Evolutionary conservation across 1,140 invertebrate genomes (phyloP).

Genomic region (Chymomyza costata): DNA sequence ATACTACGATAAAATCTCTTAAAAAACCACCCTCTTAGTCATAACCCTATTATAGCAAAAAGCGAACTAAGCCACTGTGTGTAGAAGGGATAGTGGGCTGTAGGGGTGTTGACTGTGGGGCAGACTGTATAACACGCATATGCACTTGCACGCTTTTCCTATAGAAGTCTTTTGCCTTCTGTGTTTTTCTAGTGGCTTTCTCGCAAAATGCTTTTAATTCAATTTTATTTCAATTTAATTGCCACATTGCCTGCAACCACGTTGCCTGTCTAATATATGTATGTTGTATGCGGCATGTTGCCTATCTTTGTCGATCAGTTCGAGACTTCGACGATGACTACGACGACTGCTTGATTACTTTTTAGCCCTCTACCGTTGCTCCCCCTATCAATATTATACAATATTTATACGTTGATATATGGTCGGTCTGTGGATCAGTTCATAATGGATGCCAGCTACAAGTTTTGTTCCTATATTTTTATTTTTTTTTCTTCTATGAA

Average conservation of each 20-base stretch:
- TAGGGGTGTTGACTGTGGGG: too few species aligned
- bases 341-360: constrained; percentile 49
- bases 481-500: too few species aligned
- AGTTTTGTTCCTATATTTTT: constrained; percentile 47
- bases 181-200: constrained; percentile 59
- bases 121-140: constrained; percentile 3
- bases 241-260: constrained; percentile 54
- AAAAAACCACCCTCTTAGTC: too few species aligned
- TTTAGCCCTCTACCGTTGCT: constrained; percentile 16
- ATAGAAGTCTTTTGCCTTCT: neutral
- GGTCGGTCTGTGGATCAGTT: constrained; percentile 18
- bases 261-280: constrained; percentile 32
- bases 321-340: constrained; percentile 29
- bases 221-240: constrained; percentile 72
- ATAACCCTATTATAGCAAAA: too few species aligned
- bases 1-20: too few species aligned
- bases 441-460: constrained; percentile 59
- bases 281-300: constrained; percentile 30
- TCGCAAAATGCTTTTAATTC: constrained; percentile 71
- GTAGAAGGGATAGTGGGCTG: too few species aligned
- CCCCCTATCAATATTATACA: constrained; percentile 50
- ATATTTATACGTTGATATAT: constrained; percentile 56
- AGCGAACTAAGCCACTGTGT: too few species aligned
- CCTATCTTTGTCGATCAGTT: constrained; percentile 63
- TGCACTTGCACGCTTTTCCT: neutral